These are phyloP conservation scores for Protosalanx chinensis DNA, from an alignment of 2,797 vertebrate species.

Conservation along the genomic window DNA sequence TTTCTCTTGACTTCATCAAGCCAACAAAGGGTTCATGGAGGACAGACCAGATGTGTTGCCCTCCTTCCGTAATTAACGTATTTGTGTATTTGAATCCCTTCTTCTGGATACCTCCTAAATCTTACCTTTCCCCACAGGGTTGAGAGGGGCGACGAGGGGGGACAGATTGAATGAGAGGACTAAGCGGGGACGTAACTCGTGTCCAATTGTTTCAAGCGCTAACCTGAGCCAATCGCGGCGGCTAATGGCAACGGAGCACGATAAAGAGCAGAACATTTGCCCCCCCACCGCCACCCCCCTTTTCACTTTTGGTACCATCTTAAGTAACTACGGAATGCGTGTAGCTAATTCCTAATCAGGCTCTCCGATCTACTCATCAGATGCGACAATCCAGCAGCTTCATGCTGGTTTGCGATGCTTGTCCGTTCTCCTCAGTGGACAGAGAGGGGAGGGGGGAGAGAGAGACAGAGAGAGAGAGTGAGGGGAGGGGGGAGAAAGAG, in stretches of 20 bases:
- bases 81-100: slow-evolving; percentile 1
- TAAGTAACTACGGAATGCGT: background rate
- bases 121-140: slow-evolving; percentile 5
- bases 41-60: slow-evolving; percentile 6
- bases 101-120: background rate
- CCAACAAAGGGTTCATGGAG: background rate
- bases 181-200: too few species aligned
- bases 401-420: background rate
- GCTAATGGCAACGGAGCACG: too few species aligned
- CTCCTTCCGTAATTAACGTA: slow-evolving; percentile 5
- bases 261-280: too few species aligned
- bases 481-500: too few species aligned
- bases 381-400: background rate
- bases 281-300: too few species aligned
- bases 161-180: too few species aligned
- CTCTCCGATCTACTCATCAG: background rate
- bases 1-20: background rate
- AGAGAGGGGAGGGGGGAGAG: background rate
- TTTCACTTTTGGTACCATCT: too few species aligned
- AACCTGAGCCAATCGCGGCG: too few species aligned
- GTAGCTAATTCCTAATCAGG: background rate
- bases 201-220: too few species aligned
- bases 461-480: too few species aligned
- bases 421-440: background rate
- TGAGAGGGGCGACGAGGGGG: background rate